Conservation (phyloP, 2,113 vertebrate species). For the Octodon degus region DNA sequence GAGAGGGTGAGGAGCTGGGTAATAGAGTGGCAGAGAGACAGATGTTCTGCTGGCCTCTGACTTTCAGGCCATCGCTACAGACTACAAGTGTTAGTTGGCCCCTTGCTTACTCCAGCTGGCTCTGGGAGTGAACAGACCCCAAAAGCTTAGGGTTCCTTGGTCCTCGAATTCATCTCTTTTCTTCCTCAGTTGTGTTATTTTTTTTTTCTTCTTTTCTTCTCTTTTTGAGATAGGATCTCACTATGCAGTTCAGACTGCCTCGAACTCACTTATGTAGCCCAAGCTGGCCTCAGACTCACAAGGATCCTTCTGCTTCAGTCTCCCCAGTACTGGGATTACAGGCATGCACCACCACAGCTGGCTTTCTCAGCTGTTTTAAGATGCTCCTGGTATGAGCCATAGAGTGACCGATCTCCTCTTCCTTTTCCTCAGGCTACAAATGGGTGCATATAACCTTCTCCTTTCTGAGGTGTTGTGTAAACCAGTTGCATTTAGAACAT, state of each 20-base stretch:
- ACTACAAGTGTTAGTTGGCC: background rate
- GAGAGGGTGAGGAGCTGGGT: background rate
- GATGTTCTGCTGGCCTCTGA: background rate
- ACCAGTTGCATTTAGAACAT: slow-evolving; percentile 39
- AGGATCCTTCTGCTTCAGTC: background rate
- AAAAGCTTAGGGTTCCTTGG: background rate
- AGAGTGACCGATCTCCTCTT: background rate
- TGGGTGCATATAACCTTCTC: background rate
- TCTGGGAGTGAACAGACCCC: background rate
- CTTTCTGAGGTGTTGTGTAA: background rate
- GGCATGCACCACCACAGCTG: background rate
- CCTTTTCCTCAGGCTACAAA: background rate
- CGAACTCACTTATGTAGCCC: background rate
- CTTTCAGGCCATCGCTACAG: background rate
- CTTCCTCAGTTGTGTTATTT: background rate
- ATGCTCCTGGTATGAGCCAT: background rate
- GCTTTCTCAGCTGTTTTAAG: background rate
- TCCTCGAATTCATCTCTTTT: slow-evolving; percentile 13
- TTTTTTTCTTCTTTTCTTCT: background rate
- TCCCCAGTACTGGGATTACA: background rate
- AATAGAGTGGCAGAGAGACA: background rate
- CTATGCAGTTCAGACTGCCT: background rate
- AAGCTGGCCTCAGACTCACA: background rate
- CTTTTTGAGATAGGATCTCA: background rate
- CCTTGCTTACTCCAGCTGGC: background rate